Evolutionary conservation across 2,797 vertebrate genomes (phyloP).

Genomic region (Delichon dasypus): DNA sequence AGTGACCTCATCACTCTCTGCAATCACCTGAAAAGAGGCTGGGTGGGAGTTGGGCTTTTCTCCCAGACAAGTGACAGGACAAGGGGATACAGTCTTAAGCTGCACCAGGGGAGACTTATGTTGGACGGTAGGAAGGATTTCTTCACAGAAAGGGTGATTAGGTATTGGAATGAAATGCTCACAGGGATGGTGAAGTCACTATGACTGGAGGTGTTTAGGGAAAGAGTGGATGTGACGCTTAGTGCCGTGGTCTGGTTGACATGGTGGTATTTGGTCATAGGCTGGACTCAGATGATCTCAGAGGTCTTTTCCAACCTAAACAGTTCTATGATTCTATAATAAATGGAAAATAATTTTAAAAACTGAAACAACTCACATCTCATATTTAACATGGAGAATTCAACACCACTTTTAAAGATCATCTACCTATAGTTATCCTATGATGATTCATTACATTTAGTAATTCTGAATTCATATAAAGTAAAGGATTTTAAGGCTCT

Average conservation of each 20-base stretch:
- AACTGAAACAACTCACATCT: not conserved
- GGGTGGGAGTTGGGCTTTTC: rapidly evolving
- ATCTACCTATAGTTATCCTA: not conserved
- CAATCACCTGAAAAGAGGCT: not conserved
- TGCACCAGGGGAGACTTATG: not conserved
- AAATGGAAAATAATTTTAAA: not conserved
- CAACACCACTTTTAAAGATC: not conserved
- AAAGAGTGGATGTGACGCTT: not conserved
- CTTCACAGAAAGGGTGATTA: not conserved
- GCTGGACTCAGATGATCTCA: rapidly evolving
- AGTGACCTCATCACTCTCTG: not conserved
- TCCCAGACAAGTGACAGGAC: not conserved
- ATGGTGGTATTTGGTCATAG: not conserved
- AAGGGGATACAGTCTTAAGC: not conserved
- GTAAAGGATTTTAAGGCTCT: not conserved
- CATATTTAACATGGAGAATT: not conserved
- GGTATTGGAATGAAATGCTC: not conserved
- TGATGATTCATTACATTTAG: not conserved
- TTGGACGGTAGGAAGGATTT: not conserved
- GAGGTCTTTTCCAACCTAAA: not conserved
- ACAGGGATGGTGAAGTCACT: not conserved
- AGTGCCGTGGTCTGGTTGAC: not conserved
- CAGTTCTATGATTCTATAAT: not conserved
- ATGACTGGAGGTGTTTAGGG: not conserved
- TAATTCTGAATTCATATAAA: not conserved